Evolutionary conservation across 2,113 vertebrate genomes (phyloP).

Genomic region (Naja naja): DNA sequence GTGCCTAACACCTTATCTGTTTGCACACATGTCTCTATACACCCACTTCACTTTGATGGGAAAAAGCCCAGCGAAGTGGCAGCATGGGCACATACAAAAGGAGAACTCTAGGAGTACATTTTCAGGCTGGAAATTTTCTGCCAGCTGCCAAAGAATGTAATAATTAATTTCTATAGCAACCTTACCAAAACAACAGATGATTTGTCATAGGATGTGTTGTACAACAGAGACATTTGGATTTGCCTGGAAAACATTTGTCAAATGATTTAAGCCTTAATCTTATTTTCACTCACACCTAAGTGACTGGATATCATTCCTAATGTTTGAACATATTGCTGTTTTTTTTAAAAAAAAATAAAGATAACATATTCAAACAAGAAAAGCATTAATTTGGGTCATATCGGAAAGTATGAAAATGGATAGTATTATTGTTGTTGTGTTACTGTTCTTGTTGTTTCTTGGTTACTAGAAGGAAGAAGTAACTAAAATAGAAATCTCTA

Average conservation of each 20-base stretch:
- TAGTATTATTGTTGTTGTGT: neutral
- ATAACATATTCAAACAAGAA: rapidly evolving
- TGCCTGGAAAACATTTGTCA: neutral
- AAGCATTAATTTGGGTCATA: neutral
- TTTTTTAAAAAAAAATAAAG: too few species aligned
- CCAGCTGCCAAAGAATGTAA: neutral
- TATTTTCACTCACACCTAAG: neutral
- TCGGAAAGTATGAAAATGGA: neutral
- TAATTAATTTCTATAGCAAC: neutral
- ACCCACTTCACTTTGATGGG: neutral
- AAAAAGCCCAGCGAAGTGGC: neutral
- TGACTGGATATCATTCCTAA: neutral
- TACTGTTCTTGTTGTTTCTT: neutral
- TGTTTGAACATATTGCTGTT: neutral
- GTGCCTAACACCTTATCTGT: neutral
- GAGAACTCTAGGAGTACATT: neutral
- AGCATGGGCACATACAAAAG: neutral
- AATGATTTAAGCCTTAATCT: neutral
- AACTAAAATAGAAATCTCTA: neutral
- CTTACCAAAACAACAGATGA: neutral
- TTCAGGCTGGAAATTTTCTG: neutral
- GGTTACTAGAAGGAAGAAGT: rapidly evolving
- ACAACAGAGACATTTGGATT: neutral
- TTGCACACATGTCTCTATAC: neutral
- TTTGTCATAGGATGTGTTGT: neutral